These are phyloP conservation scores for Zaprionus nigranus DNA, from an alignment of 1,140 invertebrate genomes.

Conservation along the genomic window DNA sequence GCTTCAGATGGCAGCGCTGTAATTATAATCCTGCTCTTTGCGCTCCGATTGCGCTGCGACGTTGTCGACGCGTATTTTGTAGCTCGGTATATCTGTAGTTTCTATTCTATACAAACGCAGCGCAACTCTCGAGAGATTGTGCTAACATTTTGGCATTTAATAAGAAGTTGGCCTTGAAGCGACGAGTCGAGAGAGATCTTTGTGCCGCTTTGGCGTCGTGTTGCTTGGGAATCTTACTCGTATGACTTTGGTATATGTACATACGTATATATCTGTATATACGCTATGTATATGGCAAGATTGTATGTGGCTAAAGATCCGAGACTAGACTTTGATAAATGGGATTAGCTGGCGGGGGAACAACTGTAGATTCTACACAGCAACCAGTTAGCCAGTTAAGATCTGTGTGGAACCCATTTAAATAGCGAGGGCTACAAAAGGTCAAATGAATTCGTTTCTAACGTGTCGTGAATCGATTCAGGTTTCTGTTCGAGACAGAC, in stretches of 20 bases:
- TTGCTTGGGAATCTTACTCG: constrained; percentile 27
- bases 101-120: constrained; percentile 44
- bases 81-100: constrained; percentile 35
- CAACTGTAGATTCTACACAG: constrained; percentile 29
- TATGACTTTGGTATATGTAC: background rate
- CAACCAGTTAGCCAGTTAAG: constrained; percentile 29
- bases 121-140: constrained; percentile 11
- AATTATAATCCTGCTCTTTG: constrained; percentile 57
- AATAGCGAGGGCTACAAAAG: background rate
- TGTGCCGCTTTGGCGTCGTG: background rate
- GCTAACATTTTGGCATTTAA: constrained; percentile 79
- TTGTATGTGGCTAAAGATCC: background rate
- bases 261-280: no score
- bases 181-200: constrained; percentile 45
- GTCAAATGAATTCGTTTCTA: constrained; percentile 1
- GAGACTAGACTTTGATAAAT: constrained; percentile 59
- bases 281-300: background rate
- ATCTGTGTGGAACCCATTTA: constrained; percentile 1
- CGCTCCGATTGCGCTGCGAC: background rate
- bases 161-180: constrained; percentile 80
- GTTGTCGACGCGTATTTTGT: constrained; percentile 23
- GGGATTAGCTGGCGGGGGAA: constrained; percentile 33
- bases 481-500: background rate
- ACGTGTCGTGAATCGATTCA: background rate
- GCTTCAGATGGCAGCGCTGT: constrained; percentile 21